A percentile compares a stretch with the other conserved stretches of the same genome.
These are phyloP conservation scores for Embidobia sp. DNA, from an alignment of 2,888 invertebrate species.

Conservation along the genomic window DNA sequence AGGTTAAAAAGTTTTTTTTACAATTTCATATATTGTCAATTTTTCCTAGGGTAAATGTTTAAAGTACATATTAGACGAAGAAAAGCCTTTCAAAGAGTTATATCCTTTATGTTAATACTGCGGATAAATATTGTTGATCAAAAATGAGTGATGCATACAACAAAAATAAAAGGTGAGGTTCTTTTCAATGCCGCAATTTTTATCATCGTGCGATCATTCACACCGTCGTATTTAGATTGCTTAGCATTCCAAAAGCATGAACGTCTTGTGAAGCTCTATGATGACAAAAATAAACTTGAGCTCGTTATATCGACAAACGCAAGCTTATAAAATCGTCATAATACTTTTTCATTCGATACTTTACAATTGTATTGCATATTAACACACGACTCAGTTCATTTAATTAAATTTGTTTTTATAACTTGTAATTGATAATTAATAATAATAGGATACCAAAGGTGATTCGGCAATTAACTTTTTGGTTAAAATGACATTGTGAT, in stretches of 20 bases:
- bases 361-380: background rate
- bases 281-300: conserved; percentile 45
- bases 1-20: too few species aligned
- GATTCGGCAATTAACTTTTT: too few species aligned
- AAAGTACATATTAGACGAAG: too few species aligned
- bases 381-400: background rate
- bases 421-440: too few species aligned
- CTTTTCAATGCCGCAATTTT: conserved; percentile 4
- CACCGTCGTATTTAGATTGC: conserved; percentile 35
- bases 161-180: background rate
- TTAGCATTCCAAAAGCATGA: conserved; percentile 37
- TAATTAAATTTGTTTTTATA: background rate
- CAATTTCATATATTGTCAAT: too few species aligned
- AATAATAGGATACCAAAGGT: too few species aligned
- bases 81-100: too few species aligned
- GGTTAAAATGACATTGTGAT: too few species aligned
- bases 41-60: too few species aligned
- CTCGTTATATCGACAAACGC: conserved; percentile 32
- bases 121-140: background rate
- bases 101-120: too few species aligned
- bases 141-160: background rate
- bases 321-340: conserved; percentile 24
- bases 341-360: background rate
- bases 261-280: conserved; percentile 20
- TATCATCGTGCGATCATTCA: conserved; percentile 39